Conservation (phyloP, 2,797 vertebrate species). For the Eulemur rubriventer region DNA sequence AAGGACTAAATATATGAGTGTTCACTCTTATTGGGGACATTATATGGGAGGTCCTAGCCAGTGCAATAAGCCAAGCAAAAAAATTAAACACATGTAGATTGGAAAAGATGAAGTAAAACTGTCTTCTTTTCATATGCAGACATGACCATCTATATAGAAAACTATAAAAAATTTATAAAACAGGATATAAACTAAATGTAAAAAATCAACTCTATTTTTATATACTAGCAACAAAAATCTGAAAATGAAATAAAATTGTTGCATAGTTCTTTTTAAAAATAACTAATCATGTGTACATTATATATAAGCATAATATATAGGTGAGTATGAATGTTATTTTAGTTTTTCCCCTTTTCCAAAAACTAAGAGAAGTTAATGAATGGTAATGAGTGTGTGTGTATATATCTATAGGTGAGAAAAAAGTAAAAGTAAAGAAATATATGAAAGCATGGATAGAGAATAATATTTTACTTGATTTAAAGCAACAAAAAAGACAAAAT, state of each 20-base stretch:
- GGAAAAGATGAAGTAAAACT: neutral
- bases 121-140: neutral
- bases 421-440: neutral
- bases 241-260: neutral
- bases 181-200: neutral
- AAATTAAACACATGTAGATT: neutral
- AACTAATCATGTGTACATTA: neutral
- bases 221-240: neutral
- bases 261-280: neutral
- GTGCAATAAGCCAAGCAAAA: neutral
- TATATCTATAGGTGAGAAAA: neutral
- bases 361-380: neutral
- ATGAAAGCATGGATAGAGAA: neutral
- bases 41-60: neutral
- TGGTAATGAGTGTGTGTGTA: neutral
- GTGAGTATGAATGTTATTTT: neutral
- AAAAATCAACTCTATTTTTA: neutral
- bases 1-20: neutral
- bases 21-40: neutral
- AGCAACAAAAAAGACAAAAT: neutral
- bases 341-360: neutral
- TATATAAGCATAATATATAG: neutral
- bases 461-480: slow-evolving; percentile 6
- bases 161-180: neutral
- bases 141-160: neutral